phyloP scores from a whole-genome alignment of 2,888 invertebrate genomes.

The Leucoma salicis region DNA sequence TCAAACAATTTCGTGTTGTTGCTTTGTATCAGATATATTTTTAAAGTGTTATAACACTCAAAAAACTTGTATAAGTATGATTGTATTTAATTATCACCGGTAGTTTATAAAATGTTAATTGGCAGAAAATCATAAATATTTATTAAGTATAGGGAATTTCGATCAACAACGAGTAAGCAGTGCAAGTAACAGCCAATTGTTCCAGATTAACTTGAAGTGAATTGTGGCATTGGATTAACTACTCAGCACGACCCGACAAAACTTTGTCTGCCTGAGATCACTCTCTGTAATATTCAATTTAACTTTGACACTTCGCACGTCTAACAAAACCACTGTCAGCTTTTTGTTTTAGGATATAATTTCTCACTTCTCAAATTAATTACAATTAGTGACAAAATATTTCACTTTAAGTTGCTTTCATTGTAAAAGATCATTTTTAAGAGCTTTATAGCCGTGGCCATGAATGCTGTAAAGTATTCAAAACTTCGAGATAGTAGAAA shows the following conservation, averaged over 20 bases:
- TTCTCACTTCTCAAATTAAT: constrained; percentile 46
- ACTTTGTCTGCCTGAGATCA: constrained; percentile 69
- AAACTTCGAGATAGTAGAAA: no score
- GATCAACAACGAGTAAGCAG: constrained; percentile 64
- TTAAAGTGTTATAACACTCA: no score
- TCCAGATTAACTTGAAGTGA: constrained; percentile 67
- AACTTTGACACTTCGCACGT: constrained; percentile 79
- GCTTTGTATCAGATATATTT: no score
- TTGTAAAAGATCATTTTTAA: constrained; percentile 23
- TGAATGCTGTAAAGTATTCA: no score
- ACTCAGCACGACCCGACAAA: constrained; percentile 65
- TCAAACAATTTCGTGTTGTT: no score
- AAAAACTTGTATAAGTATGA: no score
- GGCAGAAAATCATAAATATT: no score
- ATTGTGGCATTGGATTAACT: constrained; percentile 79
- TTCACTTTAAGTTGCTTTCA: constrained; percentile 32
- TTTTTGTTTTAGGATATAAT: constrained; percentile 62
- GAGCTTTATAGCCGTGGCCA: no score
- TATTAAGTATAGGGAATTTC: no score
- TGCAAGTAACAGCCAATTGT: constrained; percentile 65
- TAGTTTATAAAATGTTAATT: no score
- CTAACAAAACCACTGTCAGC: constrained; percentile 68
- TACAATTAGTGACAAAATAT: constrained; percentile 41
- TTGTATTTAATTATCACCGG: no score
- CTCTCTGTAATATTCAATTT: constrained; percentile 81